phyloP scores from a whole-genome alignment of 2,113 vertebrate genomes.

The Telmatochromis sp. region DNA sequence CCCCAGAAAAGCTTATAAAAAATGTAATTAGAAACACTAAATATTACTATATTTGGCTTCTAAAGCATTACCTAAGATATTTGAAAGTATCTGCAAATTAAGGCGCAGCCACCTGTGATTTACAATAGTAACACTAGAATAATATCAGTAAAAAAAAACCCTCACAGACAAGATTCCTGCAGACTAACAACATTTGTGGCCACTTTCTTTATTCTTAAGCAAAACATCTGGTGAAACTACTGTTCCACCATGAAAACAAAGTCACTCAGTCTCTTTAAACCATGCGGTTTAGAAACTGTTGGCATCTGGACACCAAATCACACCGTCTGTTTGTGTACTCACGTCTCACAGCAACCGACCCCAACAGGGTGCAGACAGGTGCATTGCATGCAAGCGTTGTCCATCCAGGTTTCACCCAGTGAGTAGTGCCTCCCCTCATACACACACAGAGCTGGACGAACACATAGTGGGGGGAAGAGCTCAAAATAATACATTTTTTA shows the following conservation, averaged over 20 bases:
- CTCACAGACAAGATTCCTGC: neutral
- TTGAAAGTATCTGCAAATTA: fast-evolving
- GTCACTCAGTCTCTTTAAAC: neutral
- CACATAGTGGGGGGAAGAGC: neutral
- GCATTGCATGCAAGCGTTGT: slow-evolving; percentile 84
- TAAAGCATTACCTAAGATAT: neutral
- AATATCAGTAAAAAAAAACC: neutral
- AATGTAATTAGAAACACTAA: neutral
- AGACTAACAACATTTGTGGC: neutral
- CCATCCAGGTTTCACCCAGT: slow-evolving; percentile 87
- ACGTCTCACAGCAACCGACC: slow-evolving; percentile 95
- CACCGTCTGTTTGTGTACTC: slow-evolving; percentile 57
- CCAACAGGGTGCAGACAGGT: slow-evolving; percentile 88
- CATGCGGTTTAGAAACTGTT: neutral
- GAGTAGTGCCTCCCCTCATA: slow-evolving; percentile 77
- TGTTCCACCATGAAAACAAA: neutral
- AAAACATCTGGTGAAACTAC: neutral
- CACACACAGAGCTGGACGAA: slow-evolving; percentile 75
- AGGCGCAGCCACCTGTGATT: neutral
- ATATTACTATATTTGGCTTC: neutral
- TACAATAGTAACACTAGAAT: neutral
- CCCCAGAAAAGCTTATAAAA: neutral
- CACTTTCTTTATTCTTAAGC: neutral
- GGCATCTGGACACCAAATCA: neutral
- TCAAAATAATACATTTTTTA: fast-evolving